A percentile compares a stretch with the other conserved stretches of the same genome.
These are phyloP conservation scores for Tachysurus fulvidraco DNA, from an alignment of 2,113 vertebrate genomes.

Conservation along the genomic window DNA sequence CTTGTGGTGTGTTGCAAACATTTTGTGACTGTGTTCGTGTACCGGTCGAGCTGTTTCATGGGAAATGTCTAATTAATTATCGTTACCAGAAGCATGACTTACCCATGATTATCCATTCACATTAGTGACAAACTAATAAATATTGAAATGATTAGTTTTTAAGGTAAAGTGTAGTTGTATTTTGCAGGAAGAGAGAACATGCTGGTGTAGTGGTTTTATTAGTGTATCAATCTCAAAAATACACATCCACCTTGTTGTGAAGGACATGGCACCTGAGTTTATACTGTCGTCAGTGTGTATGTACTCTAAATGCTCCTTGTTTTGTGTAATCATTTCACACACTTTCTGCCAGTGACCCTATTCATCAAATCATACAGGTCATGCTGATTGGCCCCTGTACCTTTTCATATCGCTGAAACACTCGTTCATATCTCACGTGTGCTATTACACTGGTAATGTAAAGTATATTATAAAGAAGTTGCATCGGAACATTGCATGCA, in stretches of 20 bases:
- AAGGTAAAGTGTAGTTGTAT: neutral
- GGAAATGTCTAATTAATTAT: no score
- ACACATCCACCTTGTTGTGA: neutral
- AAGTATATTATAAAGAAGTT: conserved; percentile 34
- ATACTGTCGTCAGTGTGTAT: neutral
- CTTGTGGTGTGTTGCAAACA: neutral
- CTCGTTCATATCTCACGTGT: neutral
- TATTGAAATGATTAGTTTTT: neutral
- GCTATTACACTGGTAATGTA: conserved; percentile 22
- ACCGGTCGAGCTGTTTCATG: neutral
- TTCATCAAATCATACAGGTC: neutral
- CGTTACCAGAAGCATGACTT: neutral
- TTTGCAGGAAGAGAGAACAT: neutral
- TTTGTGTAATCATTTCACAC: neutral
- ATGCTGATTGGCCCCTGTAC: neutral
- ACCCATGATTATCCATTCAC: no score
- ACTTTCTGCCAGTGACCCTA: conserved; percentile 31
- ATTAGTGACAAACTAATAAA: neutral
- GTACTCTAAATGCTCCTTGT: neutral
- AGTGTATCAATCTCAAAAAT: neutral
- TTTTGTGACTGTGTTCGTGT: neutral
- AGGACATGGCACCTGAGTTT: neutral
- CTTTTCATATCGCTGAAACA: conserved; percentile 14
- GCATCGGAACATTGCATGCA: conserved; percentile 37
- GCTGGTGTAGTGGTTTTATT: neutral